Evolutionary conservation across 2,113 vertebrate genomes (phyloP), one percentile per base, ranked within the genome.

Genomic region (Periophthalmodon schlosseri): DNA sequence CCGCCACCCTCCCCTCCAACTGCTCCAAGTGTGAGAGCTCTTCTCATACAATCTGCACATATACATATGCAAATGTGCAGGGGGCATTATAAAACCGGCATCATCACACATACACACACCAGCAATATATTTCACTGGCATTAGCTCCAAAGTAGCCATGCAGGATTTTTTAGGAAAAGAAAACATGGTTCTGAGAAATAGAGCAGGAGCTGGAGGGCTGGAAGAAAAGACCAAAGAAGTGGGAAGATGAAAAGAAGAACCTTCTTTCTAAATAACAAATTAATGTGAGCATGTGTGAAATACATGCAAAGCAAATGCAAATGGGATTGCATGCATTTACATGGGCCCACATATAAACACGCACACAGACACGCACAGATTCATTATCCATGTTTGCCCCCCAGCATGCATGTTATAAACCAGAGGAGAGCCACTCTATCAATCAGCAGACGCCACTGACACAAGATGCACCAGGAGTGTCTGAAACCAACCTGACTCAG

Each of bases 31-130:
- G 91, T 90, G 90, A 90, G 87, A 90, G 86, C 87, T 82, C 88
- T 87, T 90, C 89, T 91, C 91, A 90, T 91, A 87, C 90, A 92
- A 91, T 92, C 90, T 92, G 88, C 85, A 87, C 88, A 92, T 91
- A 91, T 91, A 91, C 90, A 91, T 92, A 91, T 91, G 91, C 91
- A 92, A 92, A 92, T 92, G 80, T 73, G 79, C 85, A 81, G 85
- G 86, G 83, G 86, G 81, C 81, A 88, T 89, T 86, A 87, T 91
- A 87, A 89, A 89, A 90, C 86, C 86, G 79, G 79, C 74, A 84
- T 87, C 81, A 76, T 87, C 83, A 72, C 84, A 74, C 79, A 12
- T 69, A 79, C 75, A 75, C 69, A 76, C 69, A 77, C 28, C 77
- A 73, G 68, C 16, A 18, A 73, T 73, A 87, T 82, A 76, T 88